Percentiles rank a stretch among this genome's conserved stretches.
Conservation (phyloP, 2,797 vertebrate species). For the Austrolebias charrua region DNA sequence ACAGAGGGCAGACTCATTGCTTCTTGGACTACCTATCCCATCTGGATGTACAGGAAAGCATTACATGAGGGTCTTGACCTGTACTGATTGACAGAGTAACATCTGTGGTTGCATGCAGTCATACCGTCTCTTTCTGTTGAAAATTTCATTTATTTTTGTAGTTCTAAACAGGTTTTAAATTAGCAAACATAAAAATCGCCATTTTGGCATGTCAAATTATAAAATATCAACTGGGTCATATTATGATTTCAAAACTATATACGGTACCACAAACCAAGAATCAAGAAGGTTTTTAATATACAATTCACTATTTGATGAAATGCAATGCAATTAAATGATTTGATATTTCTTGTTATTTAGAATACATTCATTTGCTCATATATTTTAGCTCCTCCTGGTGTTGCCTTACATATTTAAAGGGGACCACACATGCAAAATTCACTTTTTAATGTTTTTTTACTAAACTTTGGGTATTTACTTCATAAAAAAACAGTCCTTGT, state of each 20-base stretch:
- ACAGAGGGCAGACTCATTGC: conserved; percentile 1
- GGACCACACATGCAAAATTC: too few relatives aligned
- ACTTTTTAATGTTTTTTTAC: too few relatives aligned
- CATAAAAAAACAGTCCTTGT: too few relatives aligned
- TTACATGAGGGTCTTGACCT: neutral
- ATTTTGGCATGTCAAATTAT: neutral
- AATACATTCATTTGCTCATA: neutral
- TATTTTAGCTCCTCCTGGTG: too few relatives aligned
- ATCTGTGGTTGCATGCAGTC: conserved; percentile 2
- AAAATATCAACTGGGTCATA: neutral
- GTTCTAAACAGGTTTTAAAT: neutral
- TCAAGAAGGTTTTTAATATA: too few relatives aligned
- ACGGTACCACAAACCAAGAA: too few relatives aligned
- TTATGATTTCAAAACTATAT: too few relatives aligned
- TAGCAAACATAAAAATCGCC: neutral
- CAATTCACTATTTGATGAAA: too few relatives aligned
- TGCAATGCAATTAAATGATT: neutral
- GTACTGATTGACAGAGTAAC: neutral
- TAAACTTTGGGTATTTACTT: too few relatives aligned
- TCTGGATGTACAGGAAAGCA: conserved; percentile 2
- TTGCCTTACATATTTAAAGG: too few relatives aligned
- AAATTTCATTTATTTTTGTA: neutral
- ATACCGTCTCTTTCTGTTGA: neutral
- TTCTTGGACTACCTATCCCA: conserved; percentile 1
- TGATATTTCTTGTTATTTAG: neutral